Base-by-base conservation (phyloP, 2,888 invertebrate genomes). In the Theretra japonica region DNA sequence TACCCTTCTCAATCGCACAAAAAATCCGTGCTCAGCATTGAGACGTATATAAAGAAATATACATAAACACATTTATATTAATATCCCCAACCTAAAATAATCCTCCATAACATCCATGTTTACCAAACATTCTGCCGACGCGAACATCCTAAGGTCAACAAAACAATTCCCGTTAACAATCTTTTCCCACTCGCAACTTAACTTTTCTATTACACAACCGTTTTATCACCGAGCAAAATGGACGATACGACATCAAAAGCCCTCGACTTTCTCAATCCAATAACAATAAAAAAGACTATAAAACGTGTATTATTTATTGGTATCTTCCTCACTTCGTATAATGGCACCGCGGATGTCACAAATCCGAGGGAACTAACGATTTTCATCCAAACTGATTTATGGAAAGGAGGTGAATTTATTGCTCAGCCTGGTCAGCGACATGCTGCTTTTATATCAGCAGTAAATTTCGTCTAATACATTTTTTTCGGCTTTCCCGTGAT, bases 221-320 rank as follows among this genome's bases (percentile, higher is more conserved):
- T 87, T 89, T 88, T 87, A 88, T 88, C 76, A 76, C 77, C 73
- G 72, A 74, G 77, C 81, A 85, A 82, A 89, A 86, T 86, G 81
- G 83, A 83, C 78, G 74, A 75, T 79, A 78, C 76, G 80, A 80
- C 85, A 80, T 86, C 83, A 84, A 86, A 41, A 83, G 82, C 83
- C 81, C 76, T 82, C 80, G 76, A 86, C 82, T 80, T 86, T 81
- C 83, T 82, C 85, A 77, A 91, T 90, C 89, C 90, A 91, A 92
- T 92, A 90, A 90, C 88, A 90, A 90, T 92, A 91, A 92, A 92
- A 80, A 90, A 75, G 74, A 83, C 79, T 87, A 89, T 91, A 91
- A 91, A 90, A 88, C 83, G 81, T 86, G 85, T 89, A 90, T 89
- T 92, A 92, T 92, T 91, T 92, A 92, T 92, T 84, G 88, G 80